Conservation (phyloP, 2,113 vertebrate genomes). For the Micromys minutus region DNA sequence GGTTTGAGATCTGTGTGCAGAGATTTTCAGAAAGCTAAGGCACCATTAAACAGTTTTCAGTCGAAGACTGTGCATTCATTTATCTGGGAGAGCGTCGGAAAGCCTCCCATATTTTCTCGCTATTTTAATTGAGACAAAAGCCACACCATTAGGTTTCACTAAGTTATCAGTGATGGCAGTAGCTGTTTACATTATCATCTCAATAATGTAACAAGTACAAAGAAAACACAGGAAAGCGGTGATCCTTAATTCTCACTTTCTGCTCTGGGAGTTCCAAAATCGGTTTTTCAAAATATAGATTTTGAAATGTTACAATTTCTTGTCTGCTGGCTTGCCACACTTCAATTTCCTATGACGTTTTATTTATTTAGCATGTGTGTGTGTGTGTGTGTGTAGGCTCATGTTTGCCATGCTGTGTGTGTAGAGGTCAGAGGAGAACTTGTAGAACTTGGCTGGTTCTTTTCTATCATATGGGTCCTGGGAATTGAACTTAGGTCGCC, state of each 20-base stretch:
- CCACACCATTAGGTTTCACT: conserved; percentile 73
- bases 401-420: background rate
- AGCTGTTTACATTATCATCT: conserved; percentile 73
- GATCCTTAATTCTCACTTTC: conserved; percentile 65
- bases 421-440: background rate
- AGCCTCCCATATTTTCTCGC: conserved; percentile 71
- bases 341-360: background rate
- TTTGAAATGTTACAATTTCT: conserved; percentile 35
- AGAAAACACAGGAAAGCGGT: conserved; percentile 53
- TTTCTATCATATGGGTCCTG: background rate
- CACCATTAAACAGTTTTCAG: conserved; percentile 68
- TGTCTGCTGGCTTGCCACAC: background rate
- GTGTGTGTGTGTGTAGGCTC: no score
- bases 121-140: conserved; percentile 77
- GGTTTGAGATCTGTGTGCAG: conserved; percentile 66
- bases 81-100: conserved; percentile 70
- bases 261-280: conserved; percentile 75
- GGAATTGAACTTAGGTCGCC: background rate
- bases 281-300: conserved; percentile 62
- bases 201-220: conserved; percentile 78
- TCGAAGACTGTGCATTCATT: conserved; percentile 62
- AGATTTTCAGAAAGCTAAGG: conserved; percentile 45
- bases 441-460: background rate
- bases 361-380: background rate
- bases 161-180: conserved; percentile 73